A percentile compares a stretch with the other conserved stretches of the same genome.
phyloP scores from a whole-genome alignment of 2,888 invertebrate species.

The Noctua pronuba region DNA sequence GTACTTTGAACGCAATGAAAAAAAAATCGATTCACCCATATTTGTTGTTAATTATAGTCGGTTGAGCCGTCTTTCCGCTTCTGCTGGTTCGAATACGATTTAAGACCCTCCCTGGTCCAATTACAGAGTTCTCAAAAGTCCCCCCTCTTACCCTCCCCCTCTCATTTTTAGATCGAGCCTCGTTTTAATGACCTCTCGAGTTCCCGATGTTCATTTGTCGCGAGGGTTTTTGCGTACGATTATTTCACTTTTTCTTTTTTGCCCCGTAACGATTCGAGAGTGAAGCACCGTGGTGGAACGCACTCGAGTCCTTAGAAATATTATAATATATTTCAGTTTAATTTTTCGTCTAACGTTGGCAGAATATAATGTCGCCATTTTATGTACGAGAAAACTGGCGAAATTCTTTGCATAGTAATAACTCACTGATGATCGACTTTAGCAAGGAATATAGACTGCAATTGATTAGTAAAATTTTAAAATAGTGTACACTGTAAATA shows the following conservation, averaged over 20 bases:
- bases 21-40: conserved; percentile 89
- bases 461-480: background rate
- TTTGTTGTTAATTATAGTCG: conserved; percentile 90
- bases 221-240: conserved; percentile 87
- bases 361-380: conserved; percentile 26
- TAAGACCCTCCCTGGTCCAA: conserved; percentile 90
- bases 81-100: conserved; percentile 88
- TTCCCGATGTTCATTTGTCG: conserved; percentile 90
- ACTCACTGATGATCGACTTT: background rate
- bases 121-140: conserved; percentile 89
- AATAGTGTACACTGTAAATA: background rate
- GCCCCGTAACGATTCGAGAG: conserved; percentile 77
- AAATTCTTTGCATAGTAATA: background rate
- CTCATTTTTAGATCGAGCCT: conserved; percentile 89
- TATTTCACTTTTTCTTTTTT: conserved; percentile 85
- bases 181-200: conserved; percentile 90
- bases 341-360: conserved; percentile 53
- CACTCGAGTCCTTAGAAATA: conserved; percentile 71
- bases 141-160: conserved; percentile 79
- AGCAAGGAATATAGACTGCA: background rate
- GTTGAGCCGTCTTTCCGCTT: conserved; percentile 90
- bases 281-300: conserved; percentile 76
- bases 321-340: conserved; percentile 60
- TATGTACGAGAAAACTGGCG: conserved; percentile 20
- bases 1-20: conserved; percentile 76